Base-by-base conservation (phyloP, 2,113 vertebrate species). In the Pluvianellus socialis region DNA sequence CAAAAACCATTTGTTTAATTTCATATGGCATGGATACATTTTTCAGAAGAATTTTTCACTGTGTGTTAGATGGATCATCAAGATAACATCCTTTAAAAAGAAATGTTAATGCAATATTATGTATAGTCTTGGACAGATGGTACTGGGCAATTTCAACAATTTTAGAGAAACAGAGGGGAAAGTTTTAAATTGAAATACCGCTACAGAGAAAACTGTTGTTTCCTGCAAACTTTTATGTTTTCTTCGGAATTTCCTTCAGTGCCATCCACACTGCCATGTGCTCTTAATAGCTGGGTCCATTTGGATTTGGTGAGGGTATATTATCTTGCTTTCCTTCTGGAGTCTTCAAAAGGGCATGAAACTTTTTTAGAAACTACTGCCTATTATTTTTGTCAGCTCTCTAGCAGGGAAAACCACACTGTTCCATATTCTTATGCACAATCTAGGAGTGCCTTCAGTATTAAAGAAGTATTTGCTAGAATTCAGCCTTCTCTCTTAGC, bases 1-100 rank as follows among this genome's bases (percentile, higher is more conserved):
- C 4, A 88, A 40, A 85, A 44, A 49, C 0, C 0, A 2, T 7
- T 50, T 80, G 65, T 68, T 22, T 4, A 9, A 42, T 21, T 63
- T 88, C 50, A 11, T 22, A 20, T 66, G 10, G 4, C 30, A 53
- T 28, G 5, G 13, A 28, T 75, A 42, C 1, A 44, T 86, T 79
- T 86, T 79, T 65, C 33, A 47, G 14, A 59, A 12, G 32, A 65
- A 12, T 52, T 74, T n/a, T 74, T 83, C 19, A 49, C 9, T 49
- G 4, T 49, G 19, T 66, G 13, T 66, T 66, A 62, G 7, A 17
- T 10, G 23, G 40, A 47, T 38, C 4, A 3, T 35, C 10, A 79
- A 44, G 27, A 38, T 12, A 74, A n/a, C 12, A 28, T 5, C 12
- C 14, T 91, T 79, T 66, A 44, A 47, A 79, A 52, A 82, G 12